Base-by-base conservation (phyloP, 2,113 vertebrate genomes). In the Pongo abelii region DNA sequence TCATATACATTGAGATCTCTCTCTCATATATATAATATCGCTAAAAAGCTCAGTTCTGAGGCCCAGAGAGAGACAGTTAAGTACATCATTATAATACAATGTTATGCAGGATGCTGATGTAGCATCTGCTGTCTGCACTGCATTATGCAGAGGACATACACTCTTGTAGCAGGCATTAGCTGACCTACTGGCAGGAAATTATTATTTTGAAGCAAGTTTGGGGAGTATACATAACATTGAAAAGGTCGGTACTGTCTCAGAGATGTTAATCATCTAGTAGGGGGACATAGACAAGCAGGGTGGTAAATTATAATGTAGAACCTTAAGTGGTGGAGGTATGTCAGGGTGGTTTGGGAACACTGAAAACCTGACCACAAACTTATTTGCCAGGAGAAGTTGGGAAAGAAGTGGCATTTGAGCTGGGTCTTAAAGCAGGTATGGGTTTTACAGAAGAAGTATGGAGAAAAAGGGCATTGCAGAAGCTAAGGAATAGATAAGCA, bases 151-250 rank as follows among this genome's bases (percentile, higher is more conserved):
- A 69, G 75, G 61, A 27, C 25, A 18, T 32, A 10, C 6, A n/a
- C 80, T 88, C 8, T 74, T 85, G 7, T 1, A 75, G 35, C 61
- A 52, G 38, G 10, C 20, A 48, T 64, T 81, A 77, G 69, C 32
- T 32, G 64, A 88, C 50, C 64, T 74, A 5, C n/a, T 84, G 11
- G 67, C 35, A 25, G 59, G 85, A 93, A 91, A 61, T 70, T 67
- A 16, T 81, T 70, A 32, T 40, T 94, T 96, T 89, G 84, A 95
- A 92, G 57, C 61, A 89, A 4, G 43, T 85, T 94, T 94, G 50
- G 38, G 35, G 35, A 43, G 12, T 67, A 5, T 30, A 55, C 81
- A 35, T 94, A 95, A 89, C 69, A 69, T 38, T 46, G 59, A 89
- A 91, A 77, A 43, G 16, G 78, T 84, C 17, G 18, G 35, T n/a